Evolutionary conservation across 2,797 vertebrate species (phyloP), one percentile per base, ranked within the genome.

Genomic region (Brotula barbata): DNA sequence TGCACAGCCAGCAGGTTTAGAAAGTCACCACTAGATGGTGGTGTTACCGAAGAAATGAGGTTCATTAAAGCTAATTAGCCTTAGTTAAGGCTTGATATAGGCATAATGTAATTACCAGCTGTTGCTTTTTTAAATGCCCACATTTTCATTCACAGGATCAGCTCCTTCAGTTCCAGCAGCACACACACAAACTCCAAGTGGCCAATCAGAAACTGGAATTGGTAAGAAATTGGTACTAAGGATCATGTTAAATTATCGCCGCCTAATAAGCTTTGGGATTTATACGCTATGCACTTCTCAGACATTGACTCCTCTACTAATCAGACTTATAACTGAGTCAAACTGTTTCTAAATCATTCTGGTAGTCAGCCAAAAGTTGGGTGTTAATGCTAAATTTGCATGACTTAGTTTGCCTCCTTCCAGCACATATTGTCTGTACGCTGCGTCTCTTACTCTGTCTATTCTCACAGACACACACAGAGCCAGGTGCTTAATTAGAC

Each of bases 161-260:
- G 67, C 81, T 96, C 61, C 77, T 81, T 53, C 84, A 87, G 68
- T 89, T 94, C 83, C 93, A 96, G 64, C 92, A 94, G 37, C 84
- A 93, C 64, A 82, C 82, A 71, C 88, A 82, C 47, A 89, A 94
- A 71, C 90, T 97, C 64, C 92, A 92, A 76, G 31, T 65, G 47
- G 67, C 90, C 78, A 95, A 94, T 88, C 93, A 94, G 73, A 93
- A 89, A 64, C 82, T 90, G 59, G 93, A 96, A 87, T 83, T 83
- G 68, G 96, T 98, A 91, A n/a, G n/a, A n/a, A n/a, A n/a, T n/a
- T n/a, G n/a, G n/a, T n/a, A n/a, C 71, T 83, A 68, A 81, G 76
- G 83, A 70, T 54, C 31, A 1, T 75, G 63, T 78, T 79, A 71
- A 69, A 78, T 85, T 19, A 78, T 78, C 68, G 40, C 53, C 75